phyloP scores from a whole-genome alignment of 2,113 vertebrate species.

The Gavia stellata region DNA sequence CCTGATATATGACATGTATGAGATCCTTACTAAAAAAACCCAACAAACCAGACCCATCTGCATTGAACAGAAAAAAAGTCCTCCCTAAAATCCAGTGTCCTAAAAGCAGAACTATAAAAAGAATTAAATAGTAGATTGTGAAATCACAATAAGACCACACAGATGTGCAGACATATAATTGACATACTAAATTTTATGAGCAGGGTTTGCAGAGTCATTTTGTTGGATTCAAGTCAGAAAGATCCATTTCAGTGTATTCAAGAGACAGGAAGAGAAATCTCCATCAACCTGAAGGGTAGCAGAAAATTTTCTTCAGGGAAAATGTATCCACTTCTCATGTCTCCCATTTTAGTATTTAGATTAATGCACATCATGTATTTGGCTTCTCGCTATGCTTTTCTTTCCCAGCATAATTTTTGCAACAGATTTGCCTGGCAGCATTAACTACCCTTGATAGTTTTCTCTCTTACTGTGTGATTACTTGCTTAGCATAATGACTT shows the following conservation, averaged over 20 bases:
- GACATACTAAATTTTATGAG: not conserved
- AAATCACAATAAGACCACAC: not conserved
- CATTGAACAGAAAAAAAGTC: not conserved
- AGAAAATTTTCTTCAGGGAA: conserved; percentile 16
- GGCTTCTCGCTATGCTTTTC: conserved; percentile 31
- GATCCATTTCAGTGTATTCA: not conserved
- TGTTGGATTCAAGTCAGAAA: not conserved
- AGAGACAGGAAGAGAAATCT: not conserved
- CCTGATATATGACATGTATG: not conserved
- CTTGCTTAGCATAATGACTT: conserved; percentile 36
- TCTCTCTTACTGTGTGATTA: conserved; percentile 35
- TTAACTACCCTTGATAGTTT: conserved; percentile 30
- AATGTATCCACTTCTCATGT: not conserved
- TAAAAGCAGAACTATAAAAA: not conserved
- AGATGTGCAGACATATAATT: not conserved
- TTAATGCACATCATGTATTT: conserved; percentile 39
- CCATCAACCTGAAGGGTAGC: not conserved
- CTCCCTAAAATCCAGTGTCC: not conserved
- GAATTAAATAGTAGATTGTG: not conserved
- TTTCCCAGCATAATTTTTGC: conserved; percentile 31
- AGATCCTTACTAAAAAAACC: not conserved
- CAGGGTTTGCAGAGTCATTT: not conserved
- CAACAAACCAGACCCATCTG: not conserved
- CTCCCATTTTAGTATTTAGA: conserved; percentile 28
- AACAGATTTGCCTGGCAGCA: conserved; percentile 53